Evolutionary conservation across 2,888 invertebrate genomes (phyloP), one percentile per base, ranked within the genome.

Genomic region (Xestia xanthographa): DNA sequence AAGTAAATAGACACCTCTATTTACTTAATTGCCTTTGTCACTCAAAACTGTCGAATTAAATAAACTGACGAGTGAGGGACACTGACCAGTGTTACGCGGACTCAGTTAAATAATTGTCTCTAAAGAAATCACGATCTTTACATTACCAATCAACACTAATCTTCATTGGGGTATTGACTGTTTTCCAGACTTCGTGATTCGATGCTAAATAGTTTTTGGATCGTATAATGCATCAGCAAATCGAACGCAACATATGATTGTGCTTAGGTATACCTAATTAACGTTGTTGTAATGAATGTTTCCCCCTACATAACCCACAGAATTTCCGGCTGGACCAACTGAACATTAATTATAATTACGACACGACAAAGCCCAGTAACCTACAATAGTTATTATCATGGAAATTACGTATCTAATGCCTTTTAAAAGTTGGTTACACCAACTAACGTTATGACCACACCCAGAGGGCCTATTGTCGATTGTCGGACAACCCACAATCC

Each of bases 401-500:
- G 58, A 85, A 82, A 85, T 75, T 63, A 70, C 66, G 58, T 66
- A 60, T 65, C 45, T 58, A 66, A 72, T 75, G 45, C 69, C 29
- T 72, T 83, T 58, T 53, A n/a, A 45, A 67, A 71, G 68, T 76
- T 77, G 65, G 69, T 65, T 72, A 71, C 68, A 72, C 66, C 41
- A 65, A 81, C 75, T 83, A 72, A 68, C 73, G 48, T 79, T 74
- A 74, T 65, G 72, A 80, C 88, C 91, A 77, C 92, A 88, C 90
- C 92, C 87, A 66, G 69, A 79, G 75, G 75, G 60, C 34, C 77
- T 66, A 82, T 79, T 79, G 79, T 84, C 82, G 82, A 86, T 89
- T 90, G 88, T 89, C 73, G 77, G 87, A 76, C 87, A 89, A 87
- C 90, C 90, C 89, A 91, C 86, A 90, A 91, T 88, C 84, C 72